Percentiles rank a stretch among this genome's conserved stretches.
These are phyloP conservation scores for Nephila pilipes DNA, from an alignment of 1,140 invertebrate species.

Conservation along the genomic window DNA sequence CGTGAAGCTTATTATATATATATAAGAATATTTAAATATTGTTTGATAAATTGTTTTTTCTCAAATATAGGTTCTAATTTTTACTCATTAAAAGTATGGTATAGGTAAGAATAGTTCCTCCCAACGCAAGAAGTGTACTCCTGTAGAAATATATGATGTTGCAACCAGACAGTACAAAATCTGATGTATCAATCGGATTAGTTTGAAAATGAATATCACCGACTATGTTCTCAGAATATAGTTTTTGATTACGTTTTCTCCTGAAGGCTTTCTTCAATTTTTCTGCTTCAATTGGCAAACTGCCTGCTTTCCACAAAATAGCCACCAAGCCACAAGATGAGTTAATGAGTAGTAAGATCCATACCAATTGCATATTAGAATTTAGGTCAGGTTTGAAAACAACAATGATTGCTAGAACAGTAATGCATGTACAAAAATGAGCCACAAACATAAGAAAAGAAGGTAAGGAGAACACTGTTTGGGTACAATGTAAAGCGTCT, in stretches of 20 bases:
- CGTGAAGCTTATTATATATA: too few species aligned
- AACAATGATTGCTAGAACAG: background rate
- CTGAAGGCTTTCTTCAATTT: background rate
- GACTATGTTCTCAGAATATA: too few species aligned
- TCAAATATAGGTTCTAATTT: too few species aligned
- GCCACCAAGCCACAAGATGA: too few species aligned
- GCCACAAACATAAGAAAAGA: background rate
- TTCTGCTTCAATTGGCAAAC: too few species aligned
- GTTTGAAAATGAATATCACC: too few species aligned
- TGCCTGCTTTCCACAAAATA: too few species aligned
- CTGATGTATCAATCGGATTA: too few species aligned
- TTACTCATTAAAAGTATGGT: background rate
- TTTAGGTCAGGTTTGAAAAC: background rate
- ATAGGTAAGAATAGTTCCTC: background rate
- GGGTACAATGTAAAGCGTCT: background rate
- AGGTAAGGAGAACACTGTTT: too few species aligned
- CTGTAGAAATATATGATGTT: background rate
- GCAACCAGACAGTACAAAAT: too few species aligned
- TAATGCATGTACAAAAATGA: background rate
- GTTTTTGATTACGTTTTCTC: background rate
- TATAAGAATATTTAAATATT: too few species aligned
- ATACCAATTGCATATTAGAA: background rate
- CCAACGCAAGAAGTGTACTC: background rate
- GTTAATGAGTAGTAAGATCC: background rate
- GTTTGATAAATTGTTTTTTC: too few species aligned